Base-by-base conservation (phyloP, 2,797 vertebrate species). In the Silurus aristotelis region DNA sequence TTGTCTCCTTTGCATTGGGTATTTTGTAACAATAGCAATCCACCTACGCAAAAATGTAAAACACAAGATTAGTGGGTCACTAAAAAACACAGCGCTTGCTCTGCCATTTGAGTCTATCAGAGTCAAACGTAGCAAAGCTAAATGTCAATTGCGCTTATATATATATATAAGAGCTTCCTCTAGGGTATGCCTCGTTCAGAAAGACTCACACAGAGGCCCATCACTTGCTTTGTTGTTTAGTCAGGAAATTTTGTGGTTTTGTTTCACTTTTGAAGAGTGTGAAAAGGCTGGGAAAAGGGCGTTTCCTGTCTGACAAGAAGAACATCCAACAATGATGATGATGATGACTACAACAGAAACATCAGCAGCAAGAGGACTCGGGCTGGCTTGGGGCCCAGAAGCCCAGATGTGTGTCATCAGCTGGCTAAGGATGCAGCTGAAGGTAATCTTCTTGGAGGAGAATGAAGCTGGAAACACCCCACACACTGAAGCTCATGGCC, bases 291-390 rank as follows among this genome's bases (percentile, higher is more conserved):
- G 92, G 92, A 92, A 94, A 93, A 90, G 83, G 87, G 68, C 85
- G 89, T 93, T 94, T 90, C 89, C 92, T 92, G 89, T 84, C 89
- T 86, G 85, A 91, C 88, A 70, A 63, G 87, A 89, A 92, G 90
- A 88, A 73, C 76, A 84, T 76, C 83, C 87, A 72, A 80, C 61
- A 66, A 80, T 84, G 82, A 81, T 46, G 81, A 81, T 46, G 81
- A 38, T 86, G 87, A 89, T 89, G 86, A 90, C 81, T 87, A 61
- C 82, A 86, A 73, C 87, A 86, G 82, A 86, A 90, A 76, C 66
- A 81, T 80, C 75, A 71, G 84, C 81, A 68, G 83, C 84, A 83
- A 72, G 73, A 88, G 71, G 68, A 84, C 85, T 68, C 75, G 63
- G 85, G 60, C 83, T 83, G 83, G 87, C 87, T 84, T 14, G 73